A percentile compares a stretch with the other conserved stretches of the same genome.
phyloP scores from a whole-genome alignment of 2,113 vertebrate genomes.

The Pelmatolapia mariae region DNA sequence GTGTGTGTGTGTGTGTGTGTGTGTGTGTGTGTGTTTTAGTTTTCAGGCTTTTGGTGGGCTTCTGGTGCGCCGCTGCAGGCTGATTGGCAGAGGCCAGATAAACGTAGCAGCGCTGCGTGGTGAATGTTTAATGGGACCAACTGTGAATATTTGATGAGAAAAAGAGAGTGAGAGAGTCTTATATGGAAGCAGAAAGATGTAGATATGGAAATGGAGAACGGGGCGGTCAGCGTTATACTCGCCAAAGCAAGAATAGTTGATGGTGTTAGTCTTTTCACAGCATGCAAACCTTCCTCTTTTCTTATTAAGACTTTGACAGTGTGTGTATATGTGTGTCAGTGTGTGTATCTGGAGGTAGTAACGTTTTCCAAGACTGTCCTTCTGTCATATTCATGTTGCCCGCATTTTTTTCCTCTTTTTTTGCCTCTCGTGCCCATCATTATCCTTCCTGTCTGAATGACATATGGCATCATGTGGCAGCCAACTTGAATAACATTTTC shows the following conservation, averaged over 20 bases:
- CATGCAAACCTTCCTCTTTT: not conserved
- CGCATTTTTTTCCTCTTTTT: not conserved
- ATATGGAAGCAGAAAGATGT: slow-evolving; percentile 28
- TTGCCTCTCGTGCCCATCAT: not conserved
- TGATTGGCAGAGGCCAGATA: slow-evolving; percentile 62
- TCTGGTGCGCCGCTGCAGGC: slow-evolving; percentile 50
- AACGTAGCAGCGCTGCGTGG: slow-evolving; percentile 52
- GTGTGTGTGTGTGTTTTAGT: not conserved
- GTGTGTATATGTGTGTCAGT: not conserved
- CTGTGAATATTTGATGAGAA: slow-evolving; percentile 73
- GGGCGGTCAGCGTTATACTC: not conserved
- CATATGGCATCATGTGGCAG: slow-evolving; percentile 30
- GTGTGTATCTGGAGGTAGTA: not conserved
- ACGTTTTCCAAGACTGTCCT: not conserved
- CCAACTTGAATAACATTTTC: slow-evolving; percentile 26
- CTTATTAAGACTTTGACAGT: not conserved
- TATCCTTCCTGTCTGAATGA: not conserved
- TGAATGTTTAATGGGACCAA: slow-evolving; percentile 75
- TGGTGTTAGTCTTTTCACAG: not conserved
- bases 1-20: not conserved
- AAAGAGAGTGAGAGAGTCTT: slow-evolving; percentile 18
- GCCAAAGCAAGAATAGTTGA: not conserved
- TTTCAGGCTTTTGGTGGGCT: slow-evolving; percentile 43
- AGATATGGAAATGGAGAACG: slow-evolving; percentile 21
- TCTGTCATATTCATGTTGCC: slow-evolving; percentile 7